Conservation (phyloP, 2,888 invertebrate species). For the Bedellia somnulentella region DNA sequence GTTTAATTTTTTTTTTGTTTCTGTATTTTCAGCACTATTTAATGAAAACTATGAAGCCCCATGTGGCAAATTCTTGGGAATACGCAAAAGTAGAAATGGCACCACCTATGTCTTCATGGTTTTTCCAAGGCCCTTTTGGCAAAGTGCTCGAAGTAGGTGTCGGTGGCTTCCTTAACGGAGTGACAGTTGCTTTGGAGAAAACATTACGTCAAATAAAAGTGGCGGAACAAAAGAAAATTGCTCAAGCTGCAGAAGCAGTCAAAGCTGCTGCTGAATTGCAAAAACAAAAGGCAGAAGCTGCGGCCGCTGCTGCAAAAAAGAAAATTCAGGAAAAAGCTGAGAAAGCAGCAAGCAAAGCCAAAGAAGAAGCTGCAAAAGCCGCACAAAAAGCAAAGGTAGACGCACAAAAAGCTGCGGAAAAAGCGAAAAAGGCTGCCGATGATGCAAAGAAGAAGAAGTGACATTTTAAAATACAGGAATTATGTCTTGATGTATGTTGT, state of each 20-base stretch:
- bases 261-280: slow-evolving; percentile 21
- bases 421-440: slow-evolving; percentile 9
- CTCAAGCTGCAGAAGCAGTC: slow-evolving; percentile 20
- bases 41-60: slow-evolving; percentile 17
- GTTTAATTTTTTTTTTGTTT: too few species aligned
- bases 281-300: slow-evolving; percentile 20
- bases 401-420: slow-evolving; percentile 10
- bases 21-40: too few species aligned
- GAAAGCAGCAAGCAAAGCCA: slow-evolving; percentile 14
- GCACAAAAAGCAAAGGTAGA: slow-evolving; percentile 10
- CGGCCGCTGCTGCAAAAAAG: slow-evolving; percentile 10
- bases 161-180: slow-evolving; percentile 14
- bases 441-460: slow-evolving; percentile 1
- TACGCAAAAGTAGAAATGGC: slow-evolving; percentile 36
- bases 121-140: slow-evolving; percentile 25
- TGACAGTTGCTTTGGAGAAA: slow-evolving; percentile 17
- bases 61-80: slow-evolving; percentile 23
- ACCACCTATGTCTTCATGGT: slow-evolving; percentile 27
- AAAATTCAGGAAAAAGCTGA: slow-evolving; percentile 14
- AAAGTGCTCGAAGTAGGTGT: slow-evolving; percentile 21
- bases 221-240: slow-evolving; percentile 16
- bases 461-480: too few species aligned
- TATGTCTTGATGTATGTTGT: too few species aligned
- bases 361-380: slow-evolving; percentile 10
- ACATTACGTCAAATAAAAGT: slow-evolving; percentile 23